Evolutionary conservation across 2,797 vertebrate species (phyloP).

Genomic region (Micrastur ruficollis): DNA sequence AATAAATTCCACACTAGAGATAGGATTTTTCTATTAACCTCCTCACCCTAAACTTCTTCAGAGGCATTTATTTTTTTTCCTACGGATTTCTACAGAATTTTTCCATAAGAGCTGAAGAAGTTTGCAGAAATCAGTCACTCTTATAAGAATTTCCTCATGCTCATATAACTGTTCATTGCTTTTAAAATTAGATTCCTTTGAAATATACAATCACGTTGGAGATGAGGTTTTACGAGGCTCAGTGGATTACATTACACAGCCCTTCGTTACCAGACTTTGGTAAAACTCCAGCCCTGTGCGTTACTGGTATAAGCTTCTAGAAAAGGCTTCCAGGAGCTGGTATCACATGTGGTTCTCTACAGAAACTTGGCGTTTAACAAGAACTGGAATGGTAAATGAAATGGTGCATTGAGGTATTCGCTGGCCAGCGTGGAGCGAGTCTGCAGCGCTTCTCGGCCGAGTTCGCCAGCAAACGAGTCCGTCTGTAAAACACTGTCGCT

Average conservation of each 20-base stretch:
- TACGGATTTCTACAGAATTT: background rate
- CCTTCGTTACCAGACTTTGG: background rate
- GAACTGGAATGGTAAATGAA: background rate
- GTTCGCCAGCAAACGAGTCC: accelerated
- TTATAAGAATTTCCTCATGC: background rate
- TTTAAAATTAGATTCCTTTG: background rate
- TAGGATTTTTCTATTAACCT: conserved; percentile 57
- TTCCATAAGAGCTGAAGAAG: background rate
- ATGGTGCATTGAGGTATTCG: background rate
- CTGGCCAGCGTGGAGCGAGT: accelerated
- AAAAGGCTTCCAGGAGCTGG: background rate
- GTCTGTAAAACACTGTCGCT: accelerated
- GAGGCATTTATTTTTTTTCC: background rate
- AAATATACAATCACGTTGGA: background rate
- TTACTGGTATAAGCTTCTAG: background rate
- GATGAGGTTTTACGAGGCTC: background rate
- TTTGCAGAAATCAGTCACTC: background rate
- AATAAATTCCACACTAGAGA: conserved; percentile 3
- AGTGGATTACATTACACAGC: background rate
- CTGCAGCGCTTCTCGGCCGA: background rate
- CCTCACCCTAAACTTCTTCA: background rate
- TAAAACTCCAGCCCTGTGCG: background rate
- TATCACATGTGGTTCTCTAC: accelerated
- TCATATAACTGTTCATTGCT: background rate
- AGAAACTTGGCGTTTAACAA: background rate